These are phyloP conservation scores for Hypotaenidia okinawae DNA, from an alignment of 2,797 vertebrate species.

Conservation along the genomic window DNA sequence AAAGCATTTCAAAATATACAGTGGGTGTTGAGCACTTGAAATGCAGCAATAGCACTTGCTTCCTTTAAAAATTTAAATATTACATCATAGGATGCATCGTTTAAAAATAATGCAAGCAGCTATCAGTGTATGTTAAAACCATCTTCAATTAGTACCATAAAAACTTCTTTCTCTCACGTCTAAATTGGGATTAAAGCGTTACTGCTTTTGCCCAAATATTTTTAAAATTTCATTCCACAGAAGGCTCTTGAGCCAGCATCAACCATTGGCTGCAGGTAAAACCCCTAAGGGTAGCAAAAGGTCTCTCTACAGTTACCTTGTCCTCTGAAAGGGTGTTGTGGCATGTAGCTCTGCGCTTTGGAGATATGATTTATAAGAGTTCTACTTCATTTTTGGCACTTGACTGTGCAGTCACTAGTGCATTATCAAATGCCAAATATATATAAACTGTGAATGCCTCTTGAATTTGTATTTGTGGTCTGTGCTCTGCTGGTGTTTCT, in stretches of 20 bases:
- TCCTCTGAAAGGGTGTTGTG: not conserved
- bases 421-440: constrained; percentile 25
- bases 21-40: not conserved
- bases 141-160: not conserved
- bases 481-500: constrained; percentile 35
- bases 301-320: not conserved
- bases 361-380: not conserved
- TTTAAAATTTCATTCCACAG: not conserved
- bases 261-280: not conserved
- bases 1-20: not conserved
- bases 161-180: not conserved
- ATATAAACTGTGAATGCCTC: constrained; percentile 42
- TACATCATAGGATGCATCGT: not conserved
- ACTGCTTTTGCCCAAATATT: not conserved
- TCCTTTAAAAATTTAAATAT: not conserved
- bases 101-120: not conserved
- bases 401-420: constrained; percentile 9
- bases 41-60: not conserved
- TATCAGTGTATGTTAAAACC: not conserved
- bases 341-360: not conserved
- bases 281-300: not conserved
- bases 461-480: constrained; percentile 54
- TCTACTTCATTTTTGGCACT: constrained; percentile 28
- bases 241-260: not conserved
- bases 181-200: not conserved